Evolutionary conservation across 2,888 invertebrate genomes (phyloP).

Genomic region (Phyllotreta cruciferae): DNA sequence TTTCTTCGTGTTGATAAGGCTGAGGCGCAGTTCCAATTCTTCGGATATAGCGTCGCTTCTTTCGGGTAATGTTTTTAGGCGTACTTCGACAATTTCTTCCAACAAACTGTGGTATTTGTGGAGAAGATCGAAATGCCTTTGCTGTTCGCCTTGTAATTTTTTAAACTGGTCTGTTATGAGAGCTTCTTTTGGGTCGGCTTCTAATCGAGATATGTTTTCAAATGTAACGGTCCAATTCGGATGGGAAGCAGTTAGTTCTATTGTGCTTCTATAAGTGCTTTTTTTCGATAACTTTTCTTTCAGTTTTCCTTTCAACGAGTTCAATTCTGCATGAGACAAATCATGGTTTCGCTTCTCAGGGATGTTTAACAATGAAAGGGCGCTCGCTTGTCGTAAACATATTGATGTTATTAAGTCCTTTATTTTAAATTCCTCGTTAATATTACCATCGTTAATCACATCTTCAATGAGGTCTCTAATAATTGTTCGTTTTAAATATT

Average conservation of each 20-base stretch:
- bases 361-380: slow-evolving; percentile 34
- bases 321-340: slow-evolving; percentile 1
- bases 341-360: slow-evolving; percentile 40
- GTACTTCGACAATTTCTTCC: slow-evolving; percentile 54
- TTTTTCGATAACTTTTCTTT: slow-evolving; percentile 48
- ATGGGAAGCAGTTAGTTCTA: slow-evolving; percentile 45
- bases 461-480: slow-evolving; percentile 48
- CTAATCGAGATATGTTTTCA: slow-evolving; percentile 21
- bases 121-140: slow-evolving; percentile 47
- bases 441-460: slow-evolving; percentile 39
- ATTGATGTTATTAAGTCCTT: slow-evolving; percentile 47
- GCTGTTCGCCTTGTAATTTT: slow-evolving; percentile 55
- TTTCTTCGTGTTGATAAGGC: too few species aligned
- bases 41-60: slow-evolving; percentile 53
- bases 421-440: slow-evolving; percentile 43
- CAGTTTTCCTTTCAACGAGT: slow-evolving; percentile 26
- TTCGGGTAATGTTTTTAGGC: slow-evolving; percentile 51
- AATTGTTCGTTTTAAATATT: slow-evolving; percentile 49
- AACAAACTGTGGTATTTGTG: slow-evolving; percentile 47
- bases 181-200: slow-evolving; percentile 31
- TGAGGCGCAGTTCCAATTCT: slow-evolving; percentile 41
- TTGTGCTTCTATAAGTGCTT: too few species aligned
- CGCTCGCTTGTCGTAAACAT: too few species aligned
- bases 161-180: slow-evolving; percentile 37
- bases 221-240: slow-evolving; percentile 42